Conservation (phyloP, 2,113 vertebrate genomes). For the Aleadryas rufinucha region DNA sequence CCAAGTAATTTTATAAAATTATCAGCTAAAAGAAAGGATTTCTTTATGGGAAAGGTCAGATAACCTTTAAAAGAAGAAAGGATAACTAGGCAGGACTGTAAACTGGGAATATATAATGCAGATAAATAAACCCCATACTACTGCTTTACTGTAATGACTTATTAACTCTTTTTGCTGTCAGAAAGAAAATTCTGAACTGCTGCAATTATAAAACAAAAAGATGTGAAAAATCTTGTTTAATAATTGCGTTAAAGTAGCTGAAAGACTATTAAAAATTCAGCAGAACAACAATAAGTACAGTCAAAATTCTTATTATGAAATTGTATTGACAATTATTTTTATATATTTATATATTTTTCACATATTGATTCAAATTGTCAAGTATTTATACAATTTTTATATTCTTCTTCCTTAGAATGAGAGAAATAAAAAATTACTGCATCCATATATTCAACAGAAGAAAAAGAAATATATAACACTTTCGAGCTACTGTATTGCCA, state of each 20-base stretch:
- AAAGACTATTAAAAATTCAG: not conserved
- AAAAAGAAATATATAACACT: not conserved
- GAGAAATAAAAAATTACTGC: not conserved
- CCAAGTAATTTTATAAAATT: conserved; percentile 2
- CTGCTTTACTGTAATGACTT: not conserved
- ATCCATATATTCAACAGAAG: not conserved
- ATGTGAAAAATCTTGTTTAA: not conserved
- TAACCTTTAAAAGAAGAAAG: not conserved
- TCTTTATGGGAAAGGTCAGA: not conserved
- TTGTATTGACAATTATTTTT: not conserved
- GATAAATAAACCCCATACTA: not conserved
- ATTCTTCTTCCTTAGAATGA: not conserved
- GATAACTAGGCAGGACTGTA: not conserved
- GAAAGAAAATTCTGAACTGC: not conserved
- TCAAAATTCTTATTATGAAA: not conserved
- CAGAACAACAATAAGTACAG: not conserved
- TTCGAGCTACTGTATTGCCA: not conserved
- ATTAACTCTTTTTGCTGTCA: not conserved
- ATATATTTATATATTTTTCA: not conserved
- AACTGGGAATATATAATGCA: not conserved
- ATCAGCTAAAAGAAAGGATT: not conserved
- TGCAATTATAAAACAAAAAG: not conserved
- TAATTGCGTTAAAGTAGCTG: not conserved
- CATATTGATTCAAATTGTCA: not conserved
- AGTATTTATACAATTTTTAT: not conserved